These are phyloP conservation scores for Pinna nobilis DNA, from an alignment of 1,140 invertebrate species.

Conservation along the genomic window DNA sequence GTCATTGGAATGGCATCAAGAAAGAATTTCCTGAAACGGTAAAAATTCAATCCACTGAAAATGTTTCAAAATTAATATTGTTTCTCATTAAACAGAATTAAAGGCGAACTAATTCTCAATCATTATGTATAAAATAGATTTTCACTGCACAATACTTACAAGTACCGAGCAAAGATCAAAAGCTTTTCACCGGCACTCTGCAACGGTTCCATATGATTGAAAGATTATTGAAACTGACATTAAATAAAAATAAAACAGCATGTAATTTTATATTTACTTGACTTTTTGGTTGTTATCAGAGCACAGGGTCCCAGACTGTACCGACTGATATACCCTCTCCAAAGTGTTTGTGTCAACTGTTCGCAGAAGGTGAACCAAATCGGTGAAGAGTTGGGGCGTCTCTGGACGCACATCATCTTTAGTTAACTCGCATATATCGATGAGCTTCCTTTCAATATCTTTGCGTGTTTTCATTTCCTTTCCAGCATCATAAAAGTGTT, in stretches of 20 bases:
- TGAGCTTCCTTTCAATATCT: slow-evolving; percentile 52
- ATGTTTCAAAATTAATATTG: no score
- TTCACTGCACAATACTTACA: no score
- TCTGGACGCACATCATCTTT: slow-evolving; percentile 53
- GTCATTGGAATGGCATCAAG: slow-evolving; percentile 87
- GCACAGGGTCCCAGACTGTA: slow-evolving; percentile 50
- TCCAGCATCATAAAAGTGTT: slow-evolving; percentile 42
- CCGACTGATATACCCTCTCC: slow-evolving; percentile 39
- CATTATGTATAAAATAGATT: no score
- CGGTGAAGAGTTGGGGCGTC: slow-evolving; percentile 72
- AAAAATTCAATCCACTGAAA: background rate
- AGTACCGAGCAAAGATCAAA: no score
- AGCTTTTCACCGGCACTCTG: no score
- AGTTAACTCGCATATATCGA: slow-evolving; percentile 46
- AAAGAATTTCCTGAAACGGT: slow-evolving; percentile 72
- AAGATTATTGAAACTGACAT: no score
- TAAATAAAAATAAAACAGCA: no score
- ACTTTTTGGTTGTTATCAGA: slow-evolving; percentile 47
- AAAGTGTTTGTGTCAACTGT: slow-evolving; percentile 47
- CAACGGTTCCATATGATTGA: no score
- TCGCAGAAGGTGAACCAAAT: slow-evolving; percentile 58
- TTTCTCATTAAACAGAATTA: no score
- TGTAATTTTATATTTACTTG: slow-evolving; percentile 39
- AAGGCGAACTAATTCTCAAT: no score
- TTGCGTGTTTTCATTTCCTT: slow-evolving; percentile 1